Conservation (phyloP, 2,797 vertebrate species). For the Salmo trutta region DNA sequence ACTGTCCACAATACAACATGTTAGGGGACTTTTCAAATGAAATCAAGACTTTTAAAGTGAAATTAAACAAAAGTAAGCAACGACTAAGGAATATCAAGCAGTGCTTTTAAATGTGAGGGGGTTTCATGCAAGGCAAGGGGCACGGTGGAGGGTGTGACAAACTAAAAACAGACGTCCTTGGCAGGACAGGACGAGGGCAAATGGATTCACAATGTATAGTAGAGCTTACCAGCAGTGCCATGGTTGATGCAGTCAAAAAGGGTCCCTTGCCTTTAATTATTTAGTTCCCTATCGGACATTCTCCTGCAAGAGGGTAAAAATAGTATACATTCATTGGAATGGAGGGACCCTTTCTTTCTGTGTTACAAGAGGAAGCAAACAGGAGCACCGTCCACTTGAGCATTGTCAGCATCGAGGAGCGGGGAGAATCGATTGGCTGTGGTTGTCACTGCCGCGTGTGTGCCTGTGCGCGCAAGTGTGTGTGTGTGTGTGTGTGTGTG, state of each 20-base stretch:
- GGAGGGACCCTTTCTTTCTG: constrained; percentile 81
- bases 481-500: constrained; percentile 30
- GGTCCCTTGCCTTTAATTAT: constrained; percentile 88
- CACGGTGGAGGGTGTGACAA: constrained; percentile 35
- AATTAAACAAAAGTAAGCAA: constrained; percentile 48
- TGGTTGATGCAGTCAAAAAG: constrained; percentile 86
- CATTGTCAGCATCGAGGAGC: constrained; percentile 76
- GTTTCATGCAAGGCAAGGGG: constrained; percentile 73
- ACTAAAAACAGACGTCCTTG: constrained; percentile 63
- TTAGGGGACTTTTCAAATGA: constrained; percentile 24
- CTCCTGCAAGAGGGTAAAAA: constrained; percentile 85
- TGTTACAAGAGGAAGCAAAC: constrained; percentile 69
- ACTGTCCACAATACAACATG: constrained; percentile 40
- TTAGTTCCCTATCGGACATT: constrained; percentile 88
- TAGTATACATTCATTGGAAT: constrained; percentile 75
- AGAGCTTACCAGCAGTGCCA: constrained; percentile 89
- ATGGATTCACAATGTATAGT: constrained; percentile 83
- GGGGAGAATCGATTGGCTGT: constrained; percentile 57
- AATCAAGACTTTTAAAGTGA: neutral
- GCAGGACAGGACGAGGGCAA: constrained; percentile 64
- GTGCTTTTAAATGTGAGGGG: constrained; percentile 62
- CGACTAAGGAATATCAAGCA: constrained; percentile 58
- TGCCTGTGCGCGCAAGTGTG: constrained; percentile 18
- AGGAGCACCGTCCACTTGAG: constrained; percentile 76
- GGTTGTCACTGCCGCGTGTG: constrained; percentile 49